phyloP scores from a whole-genome alignment of 1,140 invertebrate species.

The Agraylea sexmaculata region DNA sequence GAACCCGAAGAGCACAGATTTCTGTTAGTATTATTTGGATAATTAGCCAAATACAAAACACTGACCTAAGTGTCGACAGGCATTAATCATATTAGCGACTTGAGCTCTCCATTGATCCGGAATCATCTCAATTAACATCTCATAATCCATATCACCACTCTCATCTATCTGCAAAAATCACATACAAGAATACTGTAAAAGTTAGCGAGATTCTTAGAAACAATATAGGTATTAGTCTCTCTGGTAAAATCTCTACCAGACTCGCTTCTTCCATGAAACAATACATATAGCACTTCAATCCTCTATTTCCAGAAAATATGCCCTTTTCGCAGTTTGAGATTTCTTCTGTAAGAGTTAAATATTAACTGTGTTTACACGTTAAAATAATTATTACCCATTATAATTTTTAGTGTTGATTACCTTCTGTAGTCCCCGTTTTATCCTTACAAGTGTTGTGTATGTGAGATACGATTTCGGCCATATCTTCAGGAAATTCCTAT shows the following conservation, averaged over 20 bases:
- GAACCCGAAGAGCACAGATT: not conserved
- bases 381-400: conserved; percentile 25
- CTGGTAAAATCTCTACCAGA: conserved; percentile 31
- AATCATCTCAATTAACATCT: conserved; percentile 37
- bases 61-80: conserved; percentile 33
- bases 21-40: not conserved
- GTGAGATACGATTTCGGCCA: conserved; percentile 38
- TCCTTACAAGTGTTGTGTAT: conserved; percentile 37
- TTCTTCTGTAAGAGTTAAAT: conserved; percentile 35
- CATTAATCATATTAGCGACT: conserved; percentile 29
- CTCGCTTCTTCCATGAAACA: conserved; percentile 39
- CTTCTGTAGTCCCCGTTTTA: conserved; percentile 37
- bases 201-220: not conserved
- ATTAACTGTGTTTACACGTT: conserved; percentile 28
- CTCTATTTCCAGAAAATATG: conserved; percentile 38
- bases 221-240: not conserved
- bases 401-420: conserved; percentile 23
- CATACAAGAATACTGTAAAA: conserved; percentile 1
- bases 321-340: conserved; percentile 41
- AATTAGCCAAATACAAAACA: not conserved
- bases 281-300: conserved; percentile 42
- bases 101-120: conserved; percentile 34
- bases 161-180: conserved; percentile 29
- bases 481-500: conserved; percentile 39
- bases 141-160: conserved; percentile 33